A percentile compares a stretch with the other conserved stretches of the same genome.
These are phyloP conservation scores for Sorex fumeus DNA, from an alignment of 2,113 vertebrate genomes.

Conservation along the genomic window DNA sequence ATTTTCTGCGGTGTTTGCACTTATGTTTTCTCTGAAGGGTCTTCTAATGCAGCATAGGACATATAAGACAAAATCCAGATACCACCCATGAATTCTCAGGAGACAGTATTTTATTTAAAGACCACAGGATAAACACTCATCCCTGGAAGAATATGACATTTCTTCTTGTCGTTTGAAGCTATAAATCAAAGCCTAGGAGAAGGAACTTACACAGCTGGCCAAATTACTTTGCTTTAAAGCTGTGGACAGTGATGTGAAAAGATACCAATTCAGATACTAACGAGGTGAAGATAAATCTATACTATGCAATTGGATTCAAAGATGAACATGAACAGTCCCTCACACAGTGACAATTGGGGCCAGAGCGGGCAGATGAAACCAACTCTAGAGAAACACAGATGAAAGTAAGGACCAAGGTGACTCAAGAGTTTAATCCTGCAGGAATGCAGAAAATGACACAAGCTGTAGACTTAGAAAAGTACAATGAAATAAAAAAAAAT, in stretches of 20 bases:
- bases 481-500: too few relatives aligned
- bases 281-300: background rate
- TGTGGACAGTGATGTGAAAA: background rate
- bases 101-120: background rate
- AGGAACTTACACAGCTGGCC: background rate
- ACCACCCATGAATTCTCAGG: background rate
- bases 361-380: background rate
- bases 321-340: background rate
- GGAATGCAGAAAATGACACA: too few relatives aligned
- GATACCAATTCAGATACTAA: background rate
- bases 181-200: background rate
- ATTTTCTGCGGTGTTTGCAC: background rate
- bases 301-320: background rate
- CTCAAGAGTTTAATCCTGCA: too few relatives aligned
- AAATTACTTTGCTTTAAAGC: background rate
- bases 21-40: background rate
- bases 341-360: background rate
- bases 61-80: background rate
- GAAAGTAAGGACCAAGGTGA: too few relatives aligned
- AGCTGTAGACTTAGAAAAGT: too few relatives aligned
- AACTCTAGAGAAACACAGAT: background rate
- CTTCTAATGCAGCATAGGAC: background rate
- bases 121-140: background rate
- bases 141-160: background rate
- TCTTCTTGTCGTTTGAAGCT: background rate